phyloP scores from a whole-genome alignment of 2,113 vertebrate genomes.

The Rousettus leschenaultii region DNA sequence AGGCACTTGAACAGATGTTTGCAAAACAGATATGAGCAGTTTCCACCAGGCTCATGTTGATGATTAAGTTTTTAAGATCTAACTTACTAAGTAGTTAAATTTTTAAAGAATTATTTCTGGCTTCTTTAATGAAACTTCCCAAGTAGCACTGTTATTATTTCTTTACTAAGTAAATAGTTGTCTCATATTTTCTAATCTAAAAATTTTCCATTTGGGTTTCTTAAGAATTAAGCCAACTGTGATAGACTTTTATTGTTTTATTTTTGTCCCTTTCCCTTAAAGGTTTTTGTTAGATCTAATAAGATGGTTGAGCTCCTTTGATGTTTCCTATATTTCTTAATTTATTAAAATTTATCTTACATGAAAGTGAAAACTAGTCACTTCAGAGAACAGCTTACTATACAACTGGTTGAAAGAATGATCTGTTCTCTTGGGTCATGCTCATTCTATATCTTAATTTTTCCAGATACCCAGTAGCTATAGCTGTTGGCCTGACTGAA shows the following conservation, averaged over 20 bases:
- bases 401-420: not conserved
- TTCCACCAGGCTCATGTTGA: not conserved
- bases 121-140: not conserved
- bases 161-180: not conserved
- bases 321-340: not conserved
- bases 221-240: not conserved
- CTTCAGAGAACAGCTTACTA: not conserved
- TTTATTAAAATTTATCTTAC: not conserved
- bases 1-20: not conserved
- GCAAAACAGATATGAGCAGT: not conserved
- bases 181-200: not conserved
- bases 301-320: not conserved
- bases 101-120: not conserved
- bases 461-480: not conserved
- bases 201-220: not conserved
- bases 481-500: not conserved
- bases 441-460: not conserved
- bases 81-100: not conserved
- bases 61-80: not conserved
- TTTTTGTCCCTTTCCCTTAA: not conserved
- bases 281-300: not conserved
- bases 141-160: not conserved
- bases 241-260: not conserved
- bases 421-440: not conserved
- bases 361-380: not conserved